Evolutionary conservation across 2,888 invertebrate species (phyloP).

Genomic region (Torymus tubicola): DNA sequence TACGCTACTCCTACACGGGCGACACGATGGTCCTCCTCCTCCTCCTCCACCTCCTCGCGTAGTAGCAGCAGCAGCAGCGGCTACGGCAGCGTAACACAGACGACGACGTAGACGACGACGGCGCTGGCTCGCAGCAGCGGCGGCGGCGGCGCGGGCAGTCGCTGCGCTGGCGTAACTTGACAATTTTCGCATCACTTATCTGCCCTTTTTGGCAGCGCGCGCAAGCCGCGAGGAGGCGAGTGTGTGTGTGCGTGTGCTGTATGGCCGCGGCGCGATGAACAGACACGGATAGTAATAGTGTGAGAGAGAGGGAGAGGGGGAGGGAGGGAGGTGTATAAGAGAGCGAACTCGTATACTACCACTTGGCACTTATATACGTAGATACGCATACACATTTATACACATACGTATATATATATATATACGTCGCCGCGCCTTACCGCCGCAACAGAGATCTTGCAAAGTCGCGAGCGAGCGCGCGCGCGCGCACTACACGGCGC

Average conservation of each 20-base stretch:
- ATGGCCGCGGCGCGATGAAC: no score
- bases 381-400: neutral
- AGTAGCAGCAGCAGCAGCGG: no score
- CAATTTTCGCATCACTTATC: slow-evolving; percentile 73
- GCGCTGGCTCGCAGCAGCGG: slow-evolving; percentile 45
- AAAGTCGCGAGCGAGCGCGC: no score
- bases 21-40: neutral
- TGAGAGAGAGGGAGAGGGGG: neutral
- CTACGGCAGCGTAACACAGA: neutral
- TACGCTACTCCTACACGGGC: slow-evolving; percentile 59
- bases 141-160: slow-evolving; percentile 47
- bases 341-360: neutral
- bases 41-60: no score
- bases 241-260: neutral
- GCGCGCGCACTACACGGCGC: no score
- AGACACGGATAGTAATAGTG: no score
- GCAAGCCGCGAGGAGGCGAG: slow-evolving; percentile 53
- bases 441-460: no score
- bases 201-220: slow-evolving; percentile 71
- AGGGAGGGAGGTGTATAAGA: neutral
- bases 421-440: no score
- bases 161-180: slow-evolving; percentile 62
- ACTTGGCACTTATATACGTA: neutral
- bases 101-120: slow-evolving; percentile 37
- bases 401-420: no score